These are phyloP conservation scores for Aldrovandia affinis DNA, from an alignment of 2,797 vertebrate genomes.

Conservation along the genomic window DNA sequence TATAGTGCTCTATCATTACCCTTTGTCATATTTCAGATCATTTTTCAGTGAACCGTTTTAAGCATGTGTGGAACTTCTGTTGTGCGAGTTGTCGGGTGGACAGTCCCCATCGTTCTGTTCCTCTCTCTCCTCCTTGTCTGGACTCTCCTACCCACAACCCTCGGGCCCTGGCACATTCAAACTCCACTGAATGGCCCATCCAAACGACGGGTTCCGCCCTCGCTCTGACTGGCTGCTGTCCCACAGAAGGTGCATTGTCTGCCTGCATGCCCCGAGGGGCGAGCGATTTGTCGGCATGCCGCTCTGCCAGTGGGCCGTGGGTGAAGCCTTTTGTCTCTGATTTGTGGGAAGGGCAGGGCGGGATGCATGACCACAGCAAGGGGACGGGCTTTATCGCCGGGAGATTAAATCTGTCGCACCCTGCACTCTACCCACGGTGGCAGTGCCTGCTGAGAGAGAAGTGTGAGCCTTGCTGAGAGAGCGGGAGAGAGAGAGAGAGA, in stretches of 20 bases:
- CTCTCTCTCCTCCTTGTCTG: slow-evolving; percentile 53
- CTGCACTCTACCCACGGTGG: background rate
- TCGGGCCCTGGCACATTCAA: slow-evolving; percentile 60
- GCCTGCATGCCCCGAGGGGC: slow-evolving; percentile 45
- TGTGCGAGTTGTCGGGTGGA: slow-evolving; percentile 66
- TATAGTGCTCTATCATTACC: background rate
- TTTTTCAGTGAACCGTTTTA: too few relatives aligned
- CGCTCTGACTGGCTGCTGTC: slow-evolving; percentile 56
- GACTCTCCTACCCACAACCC: slow-evolving; percentile 68
- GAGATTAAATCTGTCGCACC: slow-evolving; percentile 26
- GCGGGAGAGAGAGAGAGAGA: background rate
- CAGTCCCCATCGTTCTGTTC: slow-evolving; percentile 75
- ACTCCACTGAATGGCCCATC: slow-evolving; percentile 56
- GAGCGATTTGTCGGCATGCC: slow-evolving; percentile 55
- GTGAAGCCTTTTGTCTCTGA: slow-evolving; percentile 38
- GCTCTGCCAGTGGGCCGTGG: slow-evolving; percentile 34
- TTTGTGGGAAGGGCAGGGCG: background rate
- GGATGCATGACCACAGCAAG: background rate
- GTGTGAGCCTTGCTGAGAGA: background rate
- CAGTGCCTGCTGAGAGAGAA: background rate
- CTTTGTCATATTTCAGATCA: too few relatives aligned
- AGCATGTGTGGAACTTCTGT: too few relatives aligned
- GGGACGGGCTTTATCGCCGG: too few relatives aligned
- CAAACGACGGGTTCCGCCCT: slow-evolving; percentile 51
- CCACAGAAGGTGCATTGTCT: slow-evolving; percentile 72